These are phyloP conservation scores for Tyto alba DNA, from an alignment of 2,113 vertebrate genomes.

Conservation along the genomic window DNA sequence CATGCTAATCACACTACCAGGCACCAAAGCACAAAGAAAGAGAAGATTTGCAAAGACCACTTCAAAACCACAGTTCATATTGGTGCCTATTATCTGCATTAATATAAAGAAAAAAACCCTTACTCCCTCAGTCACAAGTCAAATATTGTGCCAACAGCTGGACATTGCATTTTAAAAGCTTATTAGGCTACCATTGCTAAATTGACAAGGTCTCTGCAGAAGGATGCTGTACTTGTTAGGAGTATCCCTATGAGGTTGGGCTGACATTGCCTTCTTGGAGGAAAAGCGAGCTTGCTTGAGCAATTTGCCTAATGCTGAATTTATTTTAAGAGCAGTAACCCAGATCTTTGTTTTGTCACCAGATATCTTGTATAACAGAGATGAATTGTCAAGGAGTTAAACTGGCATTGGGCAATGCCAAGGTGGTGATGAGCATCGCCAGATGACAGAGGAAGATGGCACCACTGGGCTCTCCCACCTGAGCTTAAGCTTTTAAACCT, in stretches of 20 bases:
- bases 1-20: background rate
- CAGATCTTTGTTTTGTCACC: constrained; percentile 61
- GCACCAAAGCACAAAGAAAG: background rate
- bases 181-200: background rate
- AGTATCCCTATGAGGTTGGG: background rate
- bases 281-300: constrained; percentile 31
- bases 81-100: background rate
- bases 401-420: background rate
- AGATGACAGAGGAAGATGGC: background rate
- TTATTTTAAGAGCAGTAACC: constrained; percentile 58
- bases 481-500: background rate
- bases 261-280: constrained; percentile 35
- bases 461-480: background rate
- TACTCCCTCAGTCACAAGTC: background rate
- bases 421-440: background rate
- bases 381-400: constrained; percentile 43
- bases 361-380: constrained; percentile 44
- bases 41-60: background rate
- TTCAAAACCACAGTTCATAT: background rate
- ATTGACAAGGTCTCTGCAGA: background rate
- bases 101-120: background rate
- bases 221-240: background rate
- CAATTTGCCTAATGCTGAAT: constrained; percentile 46
- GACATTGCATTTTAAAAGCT: background rate
- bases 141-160: background rate